phyloP scores from a whole-genome alignment of 2,113 vertebrate species.

The Axis porcinus region DNA sequence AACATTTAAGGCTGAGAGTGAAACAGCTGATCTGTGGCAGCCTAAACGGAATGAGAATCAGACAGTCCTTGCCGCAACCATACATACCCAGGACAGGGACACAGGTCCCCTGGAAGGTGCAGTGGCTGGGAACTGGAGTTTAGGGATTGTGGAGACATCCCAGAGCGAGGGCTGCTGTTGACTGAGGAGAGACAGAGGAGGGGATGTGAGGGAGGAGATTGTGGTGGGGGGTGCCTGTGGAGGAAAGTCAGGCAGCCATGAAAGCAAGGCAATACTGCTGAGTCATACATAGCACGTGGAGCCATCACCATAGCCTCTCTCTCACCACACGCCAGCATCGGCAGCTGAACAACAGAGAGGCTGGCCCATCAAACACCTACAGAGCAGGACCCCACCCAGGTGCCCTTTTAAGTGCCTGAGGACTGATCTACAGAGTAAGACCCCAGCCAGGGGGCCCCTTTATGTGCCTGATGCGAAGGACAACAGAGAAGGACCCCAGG shows the following conservation, averaged over 20 bases:
- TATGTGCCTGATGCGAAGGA: background rate
- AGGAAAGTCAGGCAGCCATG: background rate
- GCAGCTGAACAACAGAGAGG: background rate
- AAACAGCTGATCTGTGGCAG: background rate
- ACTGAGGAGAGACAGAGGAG: background rate
- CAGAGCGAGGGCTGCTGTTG: background rate
- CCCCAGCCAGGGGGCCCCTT: too few relatives aligned
- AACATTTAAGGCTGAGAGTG: background rate
- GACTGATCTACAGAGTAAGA: too few relatives aligned
- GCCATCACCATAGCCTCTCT: background rate
- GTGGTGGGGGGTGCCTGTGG: background rate
- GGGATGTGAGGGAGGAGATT: background rate
- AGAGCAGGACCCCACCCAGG: background rate
- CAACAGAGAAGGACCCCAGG: background rate
- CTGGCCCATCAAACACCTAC: background rate
- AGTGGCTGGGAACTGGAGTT: background rate
- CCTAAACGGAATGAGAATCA: background rate
- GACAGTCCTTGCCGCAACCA: background rate
- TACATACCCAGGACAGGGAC: background rate
- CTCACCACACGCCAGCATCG: rapidly evolving
- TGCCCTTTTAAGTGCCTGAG: too few relatives aligned
- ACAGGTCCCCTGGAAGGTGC: background rate
- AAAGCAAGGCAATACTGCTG: background rate
- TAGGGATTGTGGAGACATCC: background rate
- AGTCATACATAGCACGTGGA: background rate